Evolutionary conservation across 2,888 invertebrate species (phyloP).

Genomic region (Chloroclystis v-ata): DNA sequence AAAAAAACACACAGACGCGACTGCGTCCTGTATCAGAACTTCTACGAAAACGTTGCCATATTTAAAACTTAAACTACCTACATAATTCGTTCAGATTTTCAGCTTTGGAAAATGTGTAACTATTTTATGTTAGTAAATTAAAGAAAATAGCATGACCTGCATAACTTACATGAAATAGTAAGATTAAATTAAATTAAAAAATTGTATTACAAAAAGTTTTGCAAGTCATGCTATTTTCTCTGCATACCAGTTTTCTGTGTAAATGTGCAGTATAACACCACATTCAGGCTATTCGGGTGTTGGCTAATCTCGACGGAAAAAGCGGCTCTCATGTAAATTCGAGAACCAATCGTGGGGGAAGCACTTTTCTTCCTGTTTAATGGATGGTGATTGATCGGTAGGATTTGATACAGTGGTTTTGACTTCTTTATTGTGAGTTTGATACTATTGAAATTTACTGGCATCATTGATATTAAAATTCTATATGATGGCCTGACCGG

Average conservation of each 20-base stretch:
- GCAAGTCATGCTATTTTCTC: no score
- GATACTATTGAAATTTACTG: background rate
- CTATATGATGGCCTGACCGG: background rate
- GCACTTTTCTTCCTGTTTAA: slow-evolving; percentile 77
- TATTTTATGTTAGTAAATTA: no score
- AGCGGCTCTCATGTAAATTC: slow-evolving; percentile 79
- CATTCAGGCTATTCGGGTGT: slow-evolving; percentile 44
- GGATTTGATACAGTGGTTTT: slow-evolving; percentile 73
- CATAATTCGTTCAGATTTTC: no score
- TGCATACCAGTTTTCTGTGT: slow-evolving; percentile 33
- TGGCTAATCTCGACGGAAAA: slow-evolving; percentile 78
- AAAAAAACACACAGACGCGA: no score
- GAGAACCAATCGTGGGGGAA: slow-evolving; percentile 76
- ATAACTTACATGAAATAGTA: no score
- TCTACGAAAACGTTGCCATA: no score
- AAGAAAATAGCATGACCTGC: no score
- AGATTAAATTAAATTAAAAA: no score
- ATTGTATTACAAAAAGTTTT: no score
- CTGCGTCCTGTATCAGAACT: no score
- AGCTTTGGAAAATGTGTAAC: no score
- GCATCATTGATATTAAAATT: background rate
- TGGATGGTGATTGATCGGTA: slow-evolving; percentile 78
- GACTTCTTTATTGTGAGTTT: slow-evolving; percentile 53
- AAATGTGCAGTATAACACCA: slow-evolving; percentile 3
- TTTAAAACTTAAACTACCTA: no score